These are phyloP conservation scores for Cydia fagiglandana DNA, from an alignment of 1,140 invertebrate species.

Conservation along the genomic window DNA sequence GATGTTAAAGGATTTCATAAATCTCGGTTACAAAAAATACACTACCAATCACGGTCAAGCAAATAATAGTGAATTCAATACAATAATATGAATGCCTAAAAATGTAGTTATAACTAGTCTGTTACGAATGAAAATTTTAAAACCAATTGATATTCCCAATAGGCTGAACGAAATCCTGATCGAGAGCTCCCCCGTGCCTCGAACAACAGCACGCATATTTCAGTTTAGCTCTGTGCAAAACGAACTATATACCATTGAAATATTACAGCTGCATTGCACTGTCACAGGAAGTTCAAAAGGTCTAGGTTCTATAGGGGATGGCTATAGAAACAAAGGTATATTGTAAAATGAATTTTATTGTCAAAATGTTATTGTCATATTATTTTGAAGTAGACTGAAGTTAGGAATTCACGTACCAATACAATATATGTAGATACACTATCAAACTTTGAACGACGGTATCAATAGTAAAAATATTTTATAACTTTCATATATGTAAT, in stretches of 20 bases:
- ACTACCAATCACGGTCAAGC: too few species aligned
- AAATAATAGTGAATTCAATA: too few species aligned
- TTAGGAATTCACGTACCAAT: background rate
- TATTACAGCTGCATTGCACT: conserved; percentile 40
- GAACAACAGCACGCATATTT: conserved; percentile 41
- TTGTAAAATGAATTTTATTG: background rate
- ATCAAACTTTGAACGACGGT: too few species aligned
- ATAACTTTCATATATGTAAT: too few species aligned
- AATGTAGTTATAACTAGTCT: background rate
- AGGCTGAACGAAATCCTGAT: conserved; percentile 39
- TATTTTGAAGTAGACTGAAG: background rate
- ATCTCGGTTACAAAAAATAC: too few species aligned
- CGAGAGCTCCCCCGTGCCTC: conserved; percentile 40
- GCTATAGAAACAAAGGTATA: background rate
- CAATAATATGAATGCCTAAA: background rate
- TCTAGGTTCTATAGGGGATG: background rate
- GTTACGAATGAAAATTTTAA: conserved; percentile 36
- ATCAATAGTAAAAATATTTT: too few species aligned
- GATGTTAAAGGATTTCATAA: too few species aligned
- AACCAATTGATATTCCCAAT: conserved; percentile 43
- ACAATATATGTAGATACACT: too few species aligned
- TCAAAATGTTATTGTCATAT: background rate
- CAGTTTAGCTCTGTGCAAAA: conserved; percentile 37
- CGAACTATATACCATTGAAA: conserved; percentile 38
- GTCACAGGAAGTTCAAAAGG: background rate